Evolutionary conservation across 2,888 invertebrate species (phyloP).

Genomic region (Laspeyria flexula): DNA sequence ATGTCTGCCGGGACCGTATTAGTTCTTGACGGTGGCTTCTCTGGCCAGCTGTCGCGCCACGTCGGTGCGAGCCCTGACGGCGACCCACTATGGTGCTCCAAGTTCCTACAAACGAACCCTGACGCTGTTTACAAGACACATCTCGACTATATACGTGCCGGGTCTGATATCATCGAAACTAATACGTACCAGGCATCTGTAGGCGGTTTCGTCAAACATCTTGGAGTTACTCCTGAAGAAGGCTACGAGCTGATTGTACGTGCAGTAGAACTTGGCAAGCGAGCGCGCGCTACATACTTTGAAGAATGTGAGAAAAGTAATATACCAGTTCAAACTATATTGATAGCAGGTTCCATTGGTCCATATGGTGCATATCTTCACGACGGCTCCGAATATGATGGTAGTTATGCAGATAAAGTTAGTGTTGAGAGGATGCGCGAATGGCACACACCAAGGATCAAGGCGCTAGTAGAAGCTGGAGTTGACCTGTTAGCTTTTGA

Average conservation of each 20-base stretch:
- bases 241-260: slow-evolving; percentile 89
- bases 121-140: slow-evolving; percentile 92
- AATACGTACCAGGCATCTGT: slow-evolving; percentile 96
- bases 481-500: slow-evolving; percentile 96
- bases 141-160: slow-evolving; percentile 92
- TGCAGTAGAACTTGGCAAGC: slow-evolving; percentile 90
- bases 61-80: slow-evolving; percentile 90
- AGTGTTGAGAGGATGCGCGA: slow-evolving; percentile 88
- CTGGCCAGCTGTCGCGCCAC: slow-evolving; percentile 91
- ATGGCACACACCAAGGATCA: slow-evolving; percentile 94
- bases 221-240: slow-evolving; percentile 88
- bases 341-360: slow-evolving; percentile 95
- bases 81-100: slow-evolving; percentile 95
- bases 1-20: slow-evolving; percentile 52
- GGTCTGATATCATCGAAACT: slow-evolving; percentile 94
- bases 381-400: slow-evolving; percentile 96
- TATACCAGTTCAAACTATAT: slow-evolving; percentile 64
- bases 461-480: slow-evolving; percentile 90
- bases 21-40: slow-evolving; percentile 91
- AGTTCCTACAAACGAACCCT: slow-evolving; percentile 91
- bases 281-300: slow-evolving; percentile 87
- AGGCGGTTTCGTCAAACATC: slow-evolving; percentile 90
- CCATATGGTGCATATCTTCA: slow-evolving; percentile 95
- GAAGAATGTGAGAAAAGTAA: slow-evolving; percentile 68
- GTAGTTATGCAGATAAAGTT: slow-evolving; percentile 88